These are phyloP conservation scores for Trachelus iudaicus DNA, from an alignment of 2,888 invertebrate species.

Conservation along the genomic window DNA sequence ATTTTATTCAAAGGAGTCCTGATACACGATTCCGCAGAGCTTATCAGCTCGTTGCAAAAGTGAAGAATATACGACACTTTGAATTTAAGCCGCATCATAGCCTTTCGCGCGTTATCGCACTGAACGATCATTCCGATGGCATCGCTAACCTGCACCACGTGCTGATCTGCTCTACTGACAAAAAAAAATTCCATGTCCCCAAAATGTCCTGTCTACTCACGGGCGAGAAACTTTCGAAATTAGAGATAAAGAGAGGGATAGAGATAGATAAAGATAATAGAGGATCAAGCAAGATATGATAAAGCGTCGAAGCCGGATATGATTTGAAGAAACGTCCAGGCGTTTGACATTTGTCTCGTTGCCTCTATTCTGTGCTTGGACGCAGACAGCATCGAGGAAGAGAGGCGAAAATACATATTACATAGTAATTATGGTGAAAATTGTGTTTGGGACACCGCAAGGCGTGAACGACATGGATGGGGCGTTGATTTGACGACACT, in stretches of 20 bases:
- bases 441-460: constrained; percentile 27
- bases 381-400: neutral
- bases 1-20: neutral
- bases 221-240: neutral
- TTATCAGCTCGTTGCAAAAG: neutral
- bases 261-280: neutral
- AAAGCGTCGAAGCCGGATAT: constrained; percentile 8
- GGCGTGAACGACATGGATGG: constrained; percentile 54
- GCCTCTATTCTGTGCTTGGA: neutral
- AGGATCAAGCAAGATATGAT: neutral
- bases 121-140: neutral
- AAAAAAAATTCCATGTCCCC: neutral
- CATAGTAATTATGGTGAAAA: constrained; percentile 24
- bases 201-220: neutral
- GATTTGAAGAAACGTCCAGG: constrained; percentile 10
- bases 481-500: constrained; percentile 59
- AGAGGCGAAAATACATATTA: constrained; percentile 14
- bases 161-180: neutral
- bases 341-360: constrained; percentile 13
- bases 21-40: neutral
- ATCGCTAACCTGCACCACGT: neutral
- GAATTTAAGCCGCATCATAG: neutral
- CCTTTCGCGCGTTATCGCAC: neutral
- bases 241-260: neutral
- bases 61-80: neutral